Base-by-base conservation (phyloP, 2,113 vertebrate species). In the Zingel zingel region DNA sequence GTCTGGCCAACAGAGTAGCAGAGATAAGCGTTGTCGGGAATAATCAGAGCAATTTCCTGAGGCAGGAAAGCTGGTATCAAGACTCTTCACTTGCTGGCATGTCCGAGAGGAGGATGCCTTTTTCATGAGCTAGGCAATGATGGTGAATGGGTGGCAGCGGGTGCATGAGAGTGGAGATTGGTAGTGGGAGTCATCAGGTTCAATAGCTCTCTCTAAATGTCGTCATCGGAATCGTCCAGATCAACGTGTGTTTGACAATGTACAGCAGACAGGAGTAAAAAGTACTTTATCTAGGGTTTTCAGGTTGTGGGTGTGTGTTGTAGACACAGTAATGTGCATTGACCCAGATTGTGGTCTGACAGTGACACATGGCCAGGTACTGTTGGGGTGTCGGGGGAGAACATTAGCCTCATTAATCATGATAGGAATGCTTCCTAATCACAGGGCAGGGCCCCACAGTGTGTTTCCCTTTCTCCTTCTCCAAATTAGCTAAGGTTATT, bases 371-470 rank as follows among this genome's bases (percentile, higher is more conserved):
- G 73, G 79, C 82, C 79, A 81, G 71, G 83, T 88, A 77, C 86
- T 77, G 86, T 74, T 85, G 65, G 69, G 78, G 71, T 83, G 82
- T 87, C 62, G 1, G 15, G 75, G 76, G 83, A 81, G 81, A 65
- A 73, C 86, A 85, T 89, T 89, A 85, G 82, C 65, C 80, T 89
- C 91, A 88, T 93, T 91, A 89, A 90, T 94, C 87, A 91, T 86
- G 53, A 82, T 63, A 79, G 68, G 80, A 84, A 69, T 2, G 61
- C 51, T 80, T 85, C 78, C 83, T 87, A 85, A 92, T 91, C 68
- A 82, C 81, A 74, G 89, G 84, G 59, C 85, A 74, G 45, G 86
- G 67, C 76, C 78, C 79, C 87, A 50, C 68, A 53, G 67, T 36
- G 84, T 81, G 81, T 59, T 74, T 81, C 66, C 87, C 66, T 30